Conservation (phyloP, 2,888 invertebrate genomes). For the Lepidochitona cinerea region DNA sequence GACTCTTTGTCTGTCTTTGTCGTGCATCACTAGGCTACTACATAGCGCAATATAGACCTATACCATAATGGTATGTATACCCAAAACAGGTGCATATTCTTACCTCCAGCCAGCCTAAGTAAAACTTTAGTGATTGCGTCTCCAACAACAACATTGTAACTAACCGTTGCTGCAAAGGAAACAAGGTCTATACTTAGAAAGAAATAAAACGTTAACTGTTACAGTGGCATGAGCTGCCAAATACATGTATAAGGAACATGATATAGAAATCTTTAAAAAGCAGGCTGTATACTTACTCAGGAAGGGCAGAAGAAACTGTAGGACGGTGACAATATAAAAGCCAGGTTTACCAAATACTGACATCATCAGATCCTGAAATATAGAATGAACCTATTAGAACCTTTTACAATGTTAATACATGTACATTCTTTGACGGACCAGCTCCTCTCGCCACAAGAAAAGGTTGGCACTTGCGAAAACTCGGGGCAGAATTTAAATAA, state of each 20-base stretch:
- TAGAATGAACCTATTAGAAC: not conserved
- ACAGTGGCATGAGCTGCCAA: not conserved
- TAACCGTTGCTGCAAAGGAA: not conserved
- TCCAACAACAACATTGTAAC: not conserved
- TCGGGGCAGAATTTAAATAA: too few relatives aligned
- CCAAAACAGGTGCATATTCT: not conserved
- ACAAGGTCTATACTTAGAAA: not conserved
- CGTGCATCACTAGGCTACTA: too few relatives aligned
- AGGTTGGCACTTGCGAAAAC: too few relatives aligned
- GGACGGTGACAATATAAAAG: not conserved
- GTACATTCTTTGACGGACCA: too few relatives aligned
- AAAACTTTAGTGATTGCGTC: not conserved
- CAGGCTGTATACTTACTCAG: not conserved
- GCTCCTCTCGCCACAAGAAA: too few relatives aligned
- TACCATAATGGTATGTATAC: too few relatives aligned
- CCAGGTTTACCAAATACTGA: not conserved
- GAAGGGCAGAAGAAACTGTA: not conserved
- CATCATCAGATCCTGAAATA: not conserved
- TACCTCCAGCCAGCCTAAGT: not conserved
- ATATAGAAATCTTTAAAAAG: not conserved
- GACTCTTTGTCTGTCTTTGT: too few relatives aligned
- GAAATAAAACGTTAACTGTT: not conserved
- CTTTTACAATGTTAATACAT: too few relatives aligned
- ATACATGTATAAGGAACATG: not conserved
- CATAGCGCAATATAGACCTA: too few relatives aligned